Percentiles rank a stretch among this genome's conserved stretches.
phyloP scores from a whole-genome alignment of 2,888 invertebrate species.

The Zeuzera pyrina region DNA sequence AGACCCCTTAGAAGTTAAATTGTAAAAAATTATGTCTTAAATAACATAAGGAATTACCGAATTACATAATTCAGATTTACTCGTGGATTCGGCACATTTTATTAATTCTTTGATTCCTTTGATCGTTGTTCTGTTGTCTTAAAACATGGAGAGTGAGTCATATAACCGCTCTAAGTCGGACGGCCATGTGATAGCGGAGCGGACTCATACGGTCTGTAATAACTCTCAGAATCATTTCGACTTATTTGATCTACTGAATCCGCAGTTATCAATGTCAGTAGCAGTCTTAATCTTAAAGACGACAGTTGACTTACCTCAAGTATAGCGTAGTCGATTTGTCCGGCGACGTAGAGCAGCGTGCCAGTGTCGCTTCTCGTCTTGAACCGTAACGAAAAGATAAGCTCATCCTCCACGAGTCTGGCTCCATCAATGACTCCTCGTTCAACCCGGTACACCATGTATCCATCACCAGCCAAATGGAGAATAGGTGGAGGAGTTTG shows the following conservation, averaged over 20 bases:
- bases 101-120: too few relatives aligned
- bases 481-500: constrained; percentile 78
- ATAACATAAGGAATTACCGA: too few relatives aligned
- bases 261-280: too few relatives aligned
- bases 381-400: constrained; percentile 84
- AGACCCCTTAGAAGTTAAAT: too few relatives aligned
- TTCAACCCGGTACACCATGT: constrained; percentile 81
- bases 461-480: constrained; percentile 77
- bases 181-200: too few relatives aligned
- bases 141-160: too few relatives aligned
- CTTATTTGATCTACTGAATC: too few relatives aligned
- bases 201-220: constrained; percentile 1
- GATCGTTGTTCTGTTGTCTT: too few relatives aligned
- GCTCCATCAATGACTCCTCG: constrained; percentile 74
- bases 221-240: neutral
- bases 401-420: constrained; percentile 84
- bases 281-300: constrained; percentile 1
- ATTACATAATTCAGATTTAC: too few relatives aligned
- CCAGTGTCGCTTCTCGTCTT: constrained; percentile 87
- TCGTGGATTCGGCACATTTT: too few relatives aligned
- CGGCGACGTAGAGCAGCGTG: constrained; percentile 87
- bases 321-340: constrained; percentile 90
- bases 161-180: too few relatives aligned
- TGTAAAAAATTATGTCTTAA: too few relatives aligned
- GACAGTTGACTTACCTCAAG: constrained; percentile 84